phyloP scores from a whole-genome alignment of 2,888 invertebrate species.

The Lottia gigantea region DNA sequence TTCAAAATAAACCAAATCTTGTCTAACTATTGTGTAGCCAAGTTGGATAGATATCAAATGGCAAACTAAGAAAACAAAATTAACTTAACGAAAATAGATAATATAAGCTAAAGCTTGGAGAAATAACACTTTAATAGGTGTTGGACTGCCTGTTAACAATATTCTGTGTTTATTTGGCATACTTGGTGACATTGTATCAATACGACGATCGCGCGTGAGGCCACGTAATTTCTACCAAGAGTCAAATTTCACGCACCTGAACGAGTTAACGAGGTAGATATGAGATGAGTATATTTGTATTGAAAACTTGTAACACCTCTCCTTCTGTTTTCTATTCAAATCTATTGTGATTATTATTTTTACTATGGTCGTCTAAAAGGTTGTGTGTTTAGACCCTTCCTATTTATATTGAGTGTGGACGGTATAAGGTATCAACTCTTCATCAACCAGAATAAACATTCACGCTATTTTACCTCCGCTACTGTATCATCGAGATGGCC shows the following conservation, averaged over 20 bases:
- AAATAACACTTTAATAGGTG: not conserved
- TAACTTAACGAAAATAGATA: slow-evolving; percentile 5
- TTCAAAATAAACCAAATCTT: too few species aligned
- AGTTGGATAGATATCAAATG: not conserved
- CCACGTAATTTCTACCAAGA: not conserved
- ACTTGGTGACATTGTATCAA: slow-evolving; percentile 5
- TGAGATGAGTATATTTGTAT: not conserved
- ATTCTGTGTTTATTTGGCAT: not conserved
- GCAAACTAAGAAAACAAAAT: not conserved
- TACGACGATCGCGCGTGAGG: not conserved
- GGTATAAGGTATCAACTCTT: not conserved
- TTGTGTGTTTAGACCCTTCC: not conserved
- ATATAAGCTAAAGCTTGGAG: not conserved
- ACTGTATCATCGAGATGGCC: not conserved
- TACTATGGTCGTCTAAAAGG: not conserved
- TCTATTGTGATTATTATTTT: not conserved
- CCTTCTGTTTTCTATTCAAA: not conserved
- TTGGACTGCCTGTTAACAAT: not conserved
- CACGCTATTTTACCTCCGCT: not conserved
- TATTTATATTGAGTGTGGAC: not conserved
- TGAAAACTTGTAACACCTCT: not conserved
- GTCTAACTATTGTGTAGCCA: too few species aligned
- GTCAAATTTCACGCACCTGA: slow-evolving; percentile 11
- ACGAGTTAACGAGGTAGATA: not conserved
- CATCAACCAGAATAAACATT: not conserved